Percentiles rank a stretch among this genome's conserved stretches.
phyloP scores from a whole-genome alignment of 2,888 invertebrate genomes.

The Leptopilina syphax region DNA sequence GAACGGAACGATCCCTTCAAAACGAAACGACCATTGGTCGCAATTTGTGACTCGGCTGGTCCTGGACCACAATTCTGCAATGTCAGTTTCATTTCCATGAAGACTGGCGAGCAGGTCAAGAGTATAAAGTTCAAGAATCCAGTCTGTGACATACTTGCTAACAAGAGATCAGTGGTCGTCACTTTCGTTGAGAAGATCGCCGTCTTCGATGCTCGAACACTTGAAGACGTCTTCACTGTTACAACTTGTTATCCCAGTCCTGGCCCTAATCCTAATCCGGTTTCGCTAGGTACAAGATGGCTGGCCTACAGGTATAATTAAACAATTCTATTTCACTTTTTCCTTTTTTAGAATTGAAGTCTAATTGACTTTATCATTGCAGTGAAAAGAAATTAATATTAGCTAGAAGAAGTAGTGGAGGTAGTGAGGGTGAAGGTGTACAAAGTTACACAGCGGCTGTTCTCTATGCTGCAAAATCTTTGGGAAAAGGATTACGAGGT shows the following conservation, averaged over 20 bases:
- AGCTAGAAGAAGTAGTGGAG: constrained; percentile 88
- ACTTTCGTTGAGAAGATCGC: constrained; percentile 94
- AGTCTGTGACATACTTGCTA: constrained; percentile 92
- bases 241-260: constrained; percentile 94
- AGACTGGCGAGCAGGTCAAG: constrained; percentile 90
- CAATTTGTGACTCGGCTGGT: constrained; percentile 91
- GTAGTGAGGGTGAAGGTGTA: constrained; percentile 90
- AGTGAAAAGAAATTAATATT: constrained; percentile 91
- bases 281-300: constrained; percentile 92
- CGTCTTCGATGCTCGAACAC: constrained; percentile 91
- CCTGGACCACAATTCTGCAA: constrained; percentile 88
- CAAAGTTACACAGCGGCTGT: constrained; percentile 95
- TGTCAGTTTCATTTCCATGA: constrained; percentile 90
- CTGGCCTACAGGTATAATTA: constrained; percentile 80
- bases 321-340: too few relatives aligned
- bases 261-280: constrained; percentile 88
- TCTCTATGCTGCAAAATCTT: constrained; percentile 94
- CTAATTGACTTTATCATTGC: constrained; percentile 61
- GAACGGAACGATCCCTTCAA: constrained; percentile 84
- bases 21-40: constrained; percentile 91
- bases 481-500: constrained; percentile 93
- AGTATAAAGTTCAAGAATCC: constrained; percentile 95
- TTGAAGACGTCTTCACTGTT: constrained; percentile 91
- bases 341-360: too few relatives aligned
- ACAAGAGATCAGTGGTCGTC: constrained; percentile 91